phyloP scores from a whole-genome alignment of 2,888 invertebrate species.

The Hipparchia semele region DNA sequence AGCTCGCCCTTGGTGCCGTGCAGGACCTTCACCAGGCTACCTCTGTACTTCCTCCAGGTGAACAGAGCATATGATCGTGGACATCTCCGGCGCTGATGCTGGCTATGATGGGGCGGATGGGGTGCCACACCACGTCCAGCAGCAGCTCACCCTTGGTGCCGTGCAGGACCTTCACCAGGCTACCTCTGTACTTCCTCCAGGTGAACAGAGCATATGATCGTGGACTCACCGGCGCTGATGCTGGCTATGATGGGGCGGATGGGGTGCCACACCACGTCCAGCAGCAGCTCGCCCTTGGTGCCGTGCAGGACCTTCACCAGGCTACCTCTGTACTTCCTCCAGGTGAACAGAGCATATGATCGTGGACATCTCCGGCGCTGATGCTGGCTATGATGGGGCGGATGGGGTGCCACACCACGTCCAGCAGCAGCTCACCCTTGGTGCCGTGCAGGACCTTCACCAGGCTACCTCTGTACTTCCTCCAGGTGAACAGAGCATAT shows the following conservation, averaged over 20 bases:
- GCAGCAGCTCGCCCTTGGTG: constrained; percentile 89
- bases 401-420: constrained; percentile 99
- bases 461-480: constrained; percentile 97
- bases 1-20: constrained; percentile 96
- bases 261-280: constrained; percentile 72
- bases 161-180: constrained; percentile 97
- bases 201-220: constrained; percentile 98
- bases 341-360: constrained; percentile 98
- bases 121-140: constrained; percentile 99
- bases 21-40: constrained; percentile 98
- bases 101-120: constrained; percentile 97
- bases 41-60: constrained; percentile 99
- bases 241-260: constrained; percentile 96
- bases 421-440: constrained; percentile 97
- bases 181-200: constrained; percentile 99
- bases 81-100: constrained; percentile 93
- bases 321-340: constrained; percentile 99
- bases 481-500: constrained; percentile 99
- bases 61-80: constrained; percentile 96
- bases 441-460: constrained; percentile 98
- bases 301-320: constrained; percentile 99
- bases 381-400: constrained; percentile 99
- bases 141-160: constrained; percentile 99
- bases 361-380: constrained; percentile 88
- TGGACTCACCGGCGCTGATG: constrained; percentile 91